Conservation (phyloP, 1,140 invertebrate species). For the Drosophila willistoni region DNA sequence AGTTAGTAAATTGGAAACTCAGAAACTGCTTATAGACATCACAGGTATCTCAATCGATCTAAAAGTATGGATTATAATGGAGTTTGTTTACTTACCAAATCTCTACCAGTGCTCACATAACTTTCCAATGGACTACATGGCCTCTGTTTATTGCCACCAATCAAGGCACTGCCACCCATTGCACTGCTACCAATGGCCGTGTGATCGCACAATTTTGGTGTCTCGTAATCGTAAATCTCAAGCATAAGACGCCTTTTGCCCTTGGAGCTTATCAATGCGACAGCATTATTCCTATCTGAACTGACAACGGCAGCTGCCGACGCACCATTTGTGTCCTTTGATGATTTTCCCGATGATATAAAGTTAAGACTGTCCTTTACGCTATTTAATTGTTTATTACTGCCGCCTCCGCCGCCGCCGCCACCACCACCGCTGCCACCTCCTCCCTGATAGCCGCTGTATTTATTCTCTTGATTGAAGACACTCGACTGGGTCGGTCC, state of each 20-base stretch:
- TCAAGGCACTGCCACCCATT: constrained; percentile 83
- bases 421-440: constrained; percentile 33
- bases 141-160: constrained; percentile 85
- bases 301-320: constrained; percentile 58
- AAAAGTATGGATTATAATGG: too few species aligned
- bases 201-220: constrained; percentile 91
- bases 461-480: constrained; percentile 82
- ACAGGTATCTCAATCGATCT: too few species aligned
- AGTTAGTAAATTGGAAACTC: too few species aligned
- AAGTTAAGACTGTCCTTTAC: constrained; percentile 78
- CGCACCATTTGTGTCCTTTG: constrained; percentile 40
- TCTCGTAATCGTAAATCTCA: constrained; percentile 89
- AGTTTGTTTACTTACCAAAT: constrained; percentile 82
- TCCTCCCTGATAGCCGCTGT: constrained; percentile 76
- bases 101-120: constrained; percentile 88
- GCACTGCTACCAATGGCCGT: constrained; percentile 89
- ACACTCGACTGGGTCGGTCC: constrained; percentile 82
- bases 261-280: constrained; percentile 74
- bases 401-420: constrained; percentile 19
- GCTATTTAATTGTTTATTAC: constrained; percentile 53
- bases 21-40: too few species aligned
- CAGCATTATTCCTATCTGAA: constrained; percentile 57
- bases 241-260: constrained; percentile 79
- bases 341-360: constrained; percentile 60
- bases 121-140: constrained; percentile 91